A percentile compares a stretch with the other conserved stretches of the same genome.
Evolutionary conservation across 2,797 vertebrate genomes (phyloP).

Genomic region (Clarias pachynema): DNA sequence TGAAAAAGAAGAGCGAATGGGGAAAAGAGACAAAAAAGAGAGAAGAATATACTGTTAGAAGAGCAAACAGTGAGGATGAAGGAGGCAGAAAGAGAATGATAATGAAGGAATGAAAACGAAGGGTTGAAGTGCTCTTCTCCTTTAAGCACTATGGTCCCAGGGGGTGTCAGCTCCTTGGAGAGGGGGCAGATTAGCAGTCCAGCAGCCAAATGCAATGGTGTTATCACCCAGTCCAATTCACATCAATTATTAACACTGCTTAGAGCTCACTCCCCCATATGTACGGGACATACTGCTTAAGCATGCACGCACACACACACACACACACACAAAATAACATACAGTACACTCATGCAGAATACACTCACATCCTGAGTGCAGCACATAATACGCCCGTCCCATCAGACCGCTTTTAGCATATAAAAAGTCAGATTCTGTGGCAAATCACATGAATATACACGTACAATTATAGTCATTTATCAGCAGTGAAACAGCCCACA

Average conservation of each 20-base stretch:
- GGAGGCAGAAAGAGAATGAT: not conserved
- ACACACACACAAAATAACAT: conserved; percentile 29
- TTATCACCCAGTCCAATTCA: conserved; percentile 26
- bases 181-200: conserved; percentile 18
- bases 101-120: conserved; percentile 38
- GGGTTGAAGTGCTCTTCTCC: conserved; percentile 16
- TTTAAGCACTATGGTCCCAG: conserved; percentile 27
- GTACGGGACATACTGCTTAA: conserved; percentile 30
- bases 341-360: conserved; percentile 28
- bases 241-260: conserved; percentile 47
- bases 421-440: conserved; percentile 12
- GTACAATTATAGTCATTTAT: conserved; percentile 23
- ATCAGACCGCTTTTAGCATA: not conserved
- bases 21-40: not conserved
- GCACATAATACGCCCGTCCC: conserved; percentile 5
- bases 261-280: conserved; percentile 40
- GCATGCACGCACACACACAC: conserved; percentile 6
- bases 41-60: conserved; percentile 1
- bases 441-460: conserved; percentile 28
- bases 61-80: not conserved
- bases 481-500: not conserved
- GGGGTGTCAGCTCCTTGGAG: conserved; percentile 11
- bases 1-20: not conserved
- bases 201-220: conserved; percentile 14
- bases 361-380: not conserved